Base-by-base conservation (phyloP, 1,140 invertebrate species). In the Chironomus striatipennis region DNA sequence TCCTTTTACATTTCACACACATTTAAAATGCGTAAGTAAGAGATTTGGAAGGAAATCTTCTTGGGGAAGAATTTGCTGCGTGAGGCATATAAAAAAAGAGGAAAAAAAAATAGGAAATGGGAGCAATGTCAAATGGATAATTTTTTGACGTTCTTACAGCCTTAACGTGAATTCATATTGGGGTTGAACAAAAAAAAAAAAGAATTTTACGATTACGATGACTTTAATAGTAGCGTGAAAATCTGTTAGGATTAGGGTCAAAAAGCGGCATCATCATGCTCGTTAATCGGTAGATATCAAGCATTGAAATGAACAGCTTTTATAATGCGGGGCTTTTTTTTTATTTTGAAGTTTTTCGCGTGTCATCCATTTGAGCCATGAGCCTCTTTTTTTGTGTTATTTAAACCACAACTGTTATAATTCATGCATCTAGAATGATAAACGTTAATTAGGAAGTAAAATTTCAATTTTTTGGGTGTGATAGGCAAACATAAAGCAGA, bases 211-310 rank as follows among this genome's bases (percentile, higher is more conserved):
- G 12, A 12, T 57, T 57, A n/a, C n/a, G 12, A 57, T 57, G 47
- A 57, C n/a, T 57, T 57, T 57, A 57, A 57, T 57, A n/a, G 47
- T 57, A 57, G 47, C 47, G 47, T 57, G 47, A 57, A 57, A 34
- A n/a, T 57, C 12, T 57, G 47, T 57, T 57, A n/a, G n/a, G 47
- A 57, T 57, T 57, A 57, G 47, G 47, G 47, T 57, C 47, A 57
- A 57, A 57, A 57, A 57, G 12, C n/a, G 47, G 12, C 47, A 57
- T 57, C 47, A 57, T 57, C 47, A 57, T 57, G 47, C 47, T 57
- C 15, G 47, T 57, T 57, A 57, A 57, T 57, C 47, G 47, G 47
- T 15, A 15, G 4, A 57, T 34, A n/a, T 57, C 12, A 57, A 57
- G 47, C n/a, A 57, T 34, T 34, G 24, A 34, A 34, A 34, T 34